These are phyloP conservation scores for Petrosia ficiformis DNA, from an alignment of 37 sponge, comb jelly and placozoan species.

Conservation along the genomic window DNA sequence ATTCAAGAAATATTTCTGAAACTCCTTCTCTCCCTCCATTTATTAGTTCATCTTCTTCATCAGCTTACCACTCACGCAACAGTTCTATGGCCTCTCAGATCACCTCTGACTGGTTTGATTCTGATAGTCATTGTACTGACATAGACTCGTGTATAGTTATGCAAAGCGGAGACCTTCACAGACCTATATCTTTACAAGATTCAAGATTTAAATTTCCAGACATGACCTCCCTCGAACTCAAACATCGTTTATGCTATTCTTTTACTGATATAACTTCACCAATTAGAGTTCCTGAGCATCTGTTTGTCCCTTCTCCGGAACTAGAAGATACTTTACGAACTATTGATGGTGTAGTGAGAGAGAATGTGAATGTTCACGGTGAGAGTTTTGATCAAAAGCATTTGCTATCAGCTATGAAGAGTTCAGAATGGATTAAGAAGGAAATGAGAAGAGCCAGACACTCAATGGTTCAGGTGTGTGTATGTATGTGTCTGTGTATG, in stretches of 20 bases:
- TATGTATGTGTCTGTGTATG: too few species aligned
- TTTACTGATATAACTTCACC: background rate
- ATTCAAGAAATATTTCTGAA: slow-evolving; percentile 54
- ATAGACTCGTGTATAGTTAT: slow-evolving; percentile 25
- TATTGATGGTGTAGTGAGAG: background rate
- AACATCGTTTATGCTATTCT: slow-evolving; percentile 35
- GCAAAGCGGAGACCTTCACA: slow-evolving; percentile 32
- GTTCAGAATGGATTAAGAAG: slow-evolving; percentile 80
- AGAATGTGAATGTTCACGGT: background rate
- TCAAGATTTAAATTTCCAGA: slow-evolving; percentile 21
- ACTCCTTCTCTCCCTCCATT: slow-evolving; percentile 70
- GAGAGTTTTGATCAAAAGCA: background rate
- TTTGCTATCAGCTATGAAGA: slow-evolving; percentile 48
- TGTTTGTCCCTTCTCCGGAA: slow-evolving; percentile 10
- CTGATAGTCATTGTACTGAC: slow-evolving; percentile 58
- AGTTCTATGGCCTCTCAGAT: slow-evolving; percentile 56
- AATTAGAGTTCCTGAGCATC: background rate
- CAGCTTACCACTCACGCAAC: slow-evolving; percentile 61
- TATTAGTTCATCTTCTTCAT: slow-evolving; percentile 43
- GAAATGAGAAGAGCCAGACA: slow-evolving; percentile 39
- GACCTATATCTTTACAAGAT: slow-evolving; percentile 27
- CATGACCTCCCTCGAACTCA: slow-evolving; percentile 19
- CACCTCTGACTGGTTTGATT: slow-evolving; percentile 59
- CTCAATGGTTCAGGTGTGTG: slow-evolving; percentile 11
- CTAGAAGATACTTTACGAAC: slow-evolving; percentile 52